A percentile compares a stretch with the other conserved stretches of the same genome.
Evolutionary conservation across 30 jellyfish, hydroid and myxozoan genomes (phyloP).

Genomic region (Mastigias papua): DNA sequence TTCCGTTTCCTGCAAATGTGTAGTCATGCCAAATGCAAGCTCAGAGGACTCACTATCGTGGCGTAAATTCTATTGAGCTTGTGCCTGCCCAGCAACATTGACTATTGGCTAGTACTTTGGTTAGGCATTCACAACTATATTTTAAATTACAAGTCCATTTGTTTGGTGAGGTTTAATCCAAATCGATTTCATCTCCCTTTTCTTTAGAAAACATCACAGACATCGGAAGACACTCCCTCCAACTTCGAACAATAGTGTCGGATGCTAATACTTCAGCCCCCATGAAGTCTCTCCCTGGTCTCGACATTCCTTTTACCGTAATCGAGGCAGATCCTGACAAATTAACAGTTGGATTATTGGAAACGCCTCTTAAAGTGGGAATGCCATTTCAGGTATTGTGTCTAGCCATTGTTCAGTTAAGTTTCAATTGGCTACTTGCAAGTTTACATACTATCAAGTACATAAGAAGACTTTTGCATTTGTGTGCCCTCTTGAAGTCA

Average conservation of each 20-base stretch:
- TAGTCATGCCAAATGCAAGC: no score
- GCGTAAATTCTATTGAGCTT: no score
- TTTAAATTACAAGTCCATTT: no score
- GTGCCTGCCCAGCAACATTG: no score
- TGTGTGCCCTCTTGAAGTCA: no score
- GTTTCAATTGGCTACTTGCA: no score
- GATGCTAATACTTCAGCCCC: slow-evolving; percentile 32
- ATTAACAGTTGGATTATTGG: slow-evolving; percentile 60
- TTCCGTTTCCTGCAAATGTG: no score
- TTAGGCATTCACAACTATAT: no score
- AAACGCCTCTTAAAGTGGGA: slow-evolving; percentile 72
- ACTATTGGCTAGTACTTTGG: no score
- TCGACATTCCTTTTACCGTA: slow-evolving; percentile 42
- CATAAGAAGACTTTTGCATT: no score
- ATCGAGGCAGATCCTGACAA: slow-evolving; percentile 65
- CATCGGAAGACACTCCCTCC: slow-evolving; percentile 58
- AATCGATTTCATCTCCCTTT: background rate
- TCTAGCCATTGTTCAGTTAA: background rate
- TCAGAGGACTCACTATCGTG: no score
- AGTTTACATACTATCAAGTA: no score
- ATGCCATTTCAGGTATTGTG: slow-evolving; percentile 77
- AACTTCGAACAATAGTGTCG: slow-evolving; percentile 46
- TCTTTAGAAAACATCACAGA: slow-evolving; percentile 62
- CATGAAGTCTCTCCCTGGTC: slow-evolving; percentile 41
- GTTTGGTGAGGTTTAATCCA: background rate